A percentile compares a stretch with the other conserved stretches of the same genome.
Evolutionary conservation across 2,797 vertebrate genomes (phyloP).

Genomic region (Cottoperca gobio): DNA sequence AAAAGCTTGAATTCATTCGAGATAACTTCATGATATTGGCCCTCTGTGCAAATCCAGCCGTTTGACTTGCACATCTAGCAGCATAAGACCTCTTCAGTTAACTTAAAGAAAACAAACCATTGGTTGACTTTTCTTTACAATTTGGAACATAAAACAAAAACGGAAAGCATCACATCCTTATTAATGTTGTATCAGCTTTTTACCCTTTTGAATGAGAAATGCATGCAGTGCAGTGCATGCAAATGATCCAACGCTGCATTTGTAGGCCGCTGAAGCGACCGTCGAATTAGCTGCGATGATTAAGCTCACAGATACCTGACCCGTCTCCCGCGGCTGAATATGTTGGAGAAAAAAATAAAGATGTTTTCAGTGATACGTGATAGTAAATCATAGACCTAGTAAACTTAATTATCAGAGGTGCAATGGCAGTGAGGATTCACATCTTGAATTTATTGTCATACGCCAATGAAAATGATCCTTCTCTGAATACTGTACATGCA

Average conservation of each 20-base stretch:
- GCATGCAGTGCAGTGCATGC: constrained; percentile 60
- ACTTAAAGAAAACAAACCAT: constrained; percentile 13
- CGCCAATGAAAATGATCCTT: constrained; percentile 39
- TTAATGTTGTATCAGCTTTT: constrained; percentile 46
- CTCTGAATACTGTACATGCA: constrained; percentile 26
- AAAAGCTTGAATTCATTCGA: constrained; percentile 7
- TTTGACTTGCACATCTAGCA: constrained; percentile 52
- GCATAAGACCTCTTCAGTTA: constrained; percentile 9
- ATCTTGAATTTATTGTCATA: constrained; percentile 47
- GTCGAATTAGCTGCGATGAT: constrained; percentile 37
- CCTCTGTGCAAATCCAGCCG: constrained; percentile 37
- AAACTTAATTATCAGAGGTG: constrained; percentile 56
- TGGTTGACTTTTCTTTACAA: constrained; percentile 21
- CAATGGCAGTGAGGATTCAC: constrained; percentile 67
- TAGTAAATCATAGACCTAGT: constrained; percentile 46
- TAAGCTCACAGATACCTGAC: constrained; percentile 15
- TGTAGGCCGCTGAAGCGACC: constrained; percentile 54
- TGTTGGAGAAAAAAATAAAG: constrained; percentile 4
- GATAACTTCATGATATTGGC: background rate
- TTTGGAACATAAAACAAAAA: constrained; percentile 33
- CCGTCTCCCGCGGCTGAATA: constrained; percentile 13
- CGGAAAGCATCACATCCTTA: constrained; percentile 23
- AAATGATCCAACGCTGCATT: constrained; percentile 60
- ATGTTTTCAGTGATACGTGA: constrained; percentile 23
- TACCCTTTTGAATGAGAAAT: constrained; percentile 42